Evolutionary conservation across 2,797 vertebrate species (phyloP).

Genomic region (Hozukius guyotensis): DNA sequence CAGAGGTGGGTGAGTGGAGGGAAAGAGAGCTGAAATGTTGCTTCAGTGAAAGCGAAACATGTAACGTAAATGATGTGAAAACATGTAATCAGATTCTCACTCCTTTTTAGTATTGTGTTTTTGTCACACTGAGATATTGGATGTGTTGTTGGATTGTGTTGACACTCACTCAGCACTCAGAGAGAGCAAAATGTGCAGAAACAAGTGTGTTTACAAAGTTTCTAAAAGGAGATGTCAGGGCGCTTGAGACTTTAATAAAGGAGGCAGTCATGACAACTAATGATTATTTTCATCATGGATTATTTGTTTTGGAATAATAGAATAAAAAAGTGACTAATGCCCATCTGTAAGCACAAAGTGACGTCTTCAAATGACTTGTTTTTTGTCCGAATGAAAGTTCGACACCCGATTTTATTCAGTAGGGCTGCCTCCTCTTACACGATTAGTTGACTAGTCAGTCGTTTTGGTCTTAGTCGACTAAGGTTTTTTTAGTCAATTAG

Average conservation of each 20-base stretch:
- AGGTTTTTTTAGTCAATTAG: too few species aligned
- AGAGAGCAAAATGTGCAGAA: background rate
- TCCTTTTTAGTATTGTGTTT: background rate
- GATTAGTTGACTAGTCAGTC: too few species aligned
- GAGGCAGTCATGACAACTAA: background rate
- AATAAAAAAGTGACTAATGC: background rate
- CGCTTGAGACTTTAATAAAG: background rate
- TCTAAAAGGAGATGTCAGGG: too few species aligned
- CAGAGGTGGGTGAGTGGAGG: background rate
- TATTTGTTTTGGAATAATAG: background rate
- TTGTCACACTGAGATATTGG: background rate
- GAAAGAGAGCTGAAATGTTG: background rate
- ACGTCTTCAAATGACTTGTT: background rate
- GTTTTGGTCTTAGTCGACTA: too few species aligned
- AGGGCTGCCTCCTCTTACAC: fast-evolving
- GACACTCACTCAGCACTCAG: too few species aligned
- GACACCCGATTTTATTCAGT: fast-evolving
- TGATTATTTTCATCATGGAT: background rate
- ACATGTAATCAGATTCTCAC: background rate
- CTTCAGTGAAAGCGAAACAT: background rate
- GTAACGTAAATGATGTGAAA: background rate
- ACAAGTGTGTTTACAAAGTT: background rate
- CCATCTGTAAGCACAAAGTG: background rate
- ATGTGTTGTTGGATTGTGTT: background rate
- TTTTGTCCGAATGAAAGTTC: background rate